A percentile compares a stretch with the other conserved stretches of the same genome.
Conservation (phyloP, 2,888 invertebrate species). For the Entomobrya proxima region DNA sequence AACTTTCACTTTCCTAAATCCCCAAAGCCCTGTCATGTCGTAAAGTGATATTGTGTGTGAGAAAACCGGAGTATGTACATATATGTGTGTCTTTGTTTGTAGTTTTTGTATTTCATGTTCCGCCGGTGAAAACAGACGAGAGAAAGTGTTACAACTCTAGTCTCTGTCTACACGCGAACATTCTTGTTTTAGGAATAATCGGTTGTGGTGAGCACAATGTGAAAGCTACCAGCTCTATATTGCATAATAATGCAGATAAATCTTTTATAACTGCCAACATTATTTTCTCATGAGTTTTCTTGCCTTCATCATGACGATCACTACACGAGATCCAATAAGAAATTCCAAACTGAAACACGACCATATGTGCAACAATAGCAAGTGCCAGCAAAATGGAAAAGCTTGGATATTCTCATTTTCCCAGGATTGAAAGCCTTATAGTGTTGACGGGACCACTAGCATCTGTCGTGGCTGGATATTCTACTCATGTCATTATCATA, state of each 20-base stretch:
- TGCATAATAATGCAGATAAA: constrained; percentile 44
- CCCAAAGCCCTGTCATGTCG: constrained; percentile 43
- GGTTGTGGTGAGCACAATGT: constrained; percentile 9
- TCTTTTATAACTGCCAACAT: constrained; percentile 34
- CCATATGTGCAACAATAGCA: background rate
- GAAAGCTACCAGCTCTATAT: constrained; percentile 1
- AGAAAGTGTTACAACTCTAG: background rate
- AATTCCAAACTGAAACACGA: background rate
- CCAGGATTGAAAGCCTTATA: background rate
- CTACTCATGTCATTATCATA: background rate
- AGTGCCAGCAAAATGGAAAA: background rate
- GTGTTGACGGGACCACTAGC: background rate
- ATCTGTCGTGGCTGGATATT: background rate
- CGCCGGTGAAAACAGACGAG: background rate
- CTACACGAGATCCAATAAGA: constrained; percentile 7
- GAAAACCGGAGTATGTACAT: background rate
- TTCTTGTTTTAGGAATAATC: constrained; percentile 13
- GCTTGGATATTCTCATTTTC: background rate
- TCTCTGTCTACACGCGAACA: background rate
- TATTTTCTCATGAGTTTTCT: background rate
- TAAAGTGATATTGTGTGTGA: constrained; percentile 35
- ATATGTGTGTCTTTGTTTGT: background rate
- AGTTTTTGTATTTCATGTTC: background rate
- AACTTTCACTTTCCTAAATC: constrained; percentile 36
- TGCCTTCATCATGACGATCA: background rate